phyloP scores from a whole-genome alignment of 1,140 invertebrate genomes.

The Drosophila sucinea region DNA sequence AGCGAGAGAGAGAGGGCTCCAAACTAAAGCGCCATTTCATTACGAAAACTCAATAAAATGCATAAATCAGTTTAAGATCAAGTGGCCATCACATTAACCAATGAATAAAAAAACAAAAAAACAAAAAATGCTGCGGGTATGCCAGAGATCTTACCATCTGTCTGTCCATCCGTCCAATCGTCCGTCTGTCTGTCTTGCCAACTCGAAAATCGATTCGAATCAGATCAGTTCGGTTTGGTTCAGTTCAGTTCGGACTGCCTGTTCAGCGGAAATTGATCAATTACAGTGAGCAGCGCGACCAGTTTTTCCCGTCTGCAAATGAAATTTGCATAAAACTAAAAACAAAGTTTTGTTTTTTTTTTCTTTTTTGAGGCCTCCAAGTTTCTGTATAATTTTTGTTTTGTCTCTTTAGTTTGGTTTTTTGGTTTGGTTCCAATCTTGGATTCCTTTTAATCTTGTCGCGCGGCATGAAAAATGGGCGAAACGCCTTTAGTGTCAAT shows the following conservation, averaged over 20 bases:
- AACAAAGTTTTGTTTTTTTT: conserved; percentile 35
- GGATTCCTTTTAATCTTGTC: conserved; percentile 24
- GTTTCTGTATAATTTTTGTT: conserved; percentile 30
- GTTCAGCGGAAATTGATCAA: conserved; percentile 77
- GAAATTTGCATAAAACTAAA: conserved; percentile 73
- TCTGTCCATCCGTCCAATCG: background rate
- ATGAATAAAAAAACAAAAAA: conserved; percentile 10
- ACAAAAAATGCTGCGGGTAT: conserved; percentile 57
- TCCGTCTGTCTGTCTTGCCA: conserved; percentile 5
- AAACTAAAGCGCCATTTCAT: conserved; percentile 70
- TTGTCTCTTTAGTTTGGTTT: conserved; percentile 21
- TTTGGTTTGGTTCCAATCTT: conserved; percentile 22
- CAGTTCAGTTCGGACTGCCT: conserved; percentile 32
- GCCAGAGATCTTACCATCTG: conserved; percentile 30
- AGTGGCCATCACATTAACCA: conserved; percentile 68
- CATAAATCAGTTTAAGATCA: conserved; percentile 72
- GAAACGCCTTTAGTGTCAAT: conserved; percentile 81
- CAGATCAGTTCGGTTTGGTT: conserved; percentile 18
- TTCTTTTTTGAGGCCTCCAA: conserved; percentile 28
- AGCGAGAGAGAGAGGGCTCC: background rate
- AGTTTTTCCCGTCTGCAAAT: conserved; percentile 70
- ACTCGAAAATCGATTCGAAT: conserved; percentile 18
- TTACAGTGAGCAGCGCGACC: conserved; percentile 74
- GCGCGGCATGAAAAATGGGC: conserved; percentile 71
- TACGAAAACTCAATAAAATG: conserved; percentile 38